These are phyloP conservation scores for Dicentrarchus labrax DNA, from an alignment of 2,113 vertebrate genomes.

Conservation along the genomic window DNA sequence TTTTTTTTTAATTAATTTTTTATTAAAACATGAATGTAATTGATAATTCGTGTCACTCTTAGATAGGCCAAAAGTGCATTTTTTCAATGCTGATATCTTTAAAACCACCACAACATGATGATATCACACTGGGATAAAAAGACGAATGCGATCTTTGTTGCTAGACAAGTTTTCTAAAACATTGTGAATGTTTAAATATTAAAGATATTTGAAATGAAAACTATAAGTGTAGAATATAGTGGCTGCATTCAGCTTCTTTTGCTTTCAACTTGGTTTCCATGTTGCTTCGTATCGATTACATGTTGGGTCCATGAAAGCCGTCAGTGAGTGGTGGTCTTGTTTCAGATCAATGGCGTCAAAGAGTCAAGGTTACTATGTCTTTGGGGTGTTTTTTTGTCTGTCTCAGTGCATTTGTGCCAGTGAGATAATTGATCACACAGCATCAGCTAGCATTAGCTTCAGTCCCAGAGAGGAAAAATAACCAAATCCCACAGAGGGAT, in stretches of 20 bases:
- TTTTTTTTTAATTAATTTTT: neutral
- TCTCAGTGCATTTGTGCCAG: slow-evolving; percentile 16
- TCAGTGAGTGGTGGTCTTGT: slow-evolving; percentile 1
- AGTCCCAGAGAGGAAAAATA: neutral
- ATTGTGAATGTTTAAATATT: neutral
- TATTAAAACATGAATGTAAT: too few relatives aligned
- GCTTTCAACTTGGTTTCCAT: slow-evolving; percentile 3
- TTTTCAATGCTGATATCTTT: neutral
- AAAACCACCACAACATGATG: too few relatives aligned
- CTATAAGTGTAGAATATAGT: neutral
- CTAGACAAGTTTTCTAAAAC: neutral
- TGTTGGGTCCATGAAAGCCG: slow-evolving; percentile 28
- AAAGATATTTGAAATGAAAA: neutral
- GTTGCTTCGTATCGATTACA: slow-evolving; percentile 45
- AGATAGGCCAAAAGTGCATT: neutral
- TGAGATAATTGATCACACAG: slow-evolving; percentile 20
- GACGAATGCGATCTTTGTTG: neutral
- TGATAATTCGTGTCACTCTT: too few relatives aligned
- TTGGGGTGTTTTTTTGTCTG: neutral
- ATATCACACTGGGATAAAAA: neutral
- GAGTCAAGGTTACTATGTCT: slow-evolving; percentile 47
- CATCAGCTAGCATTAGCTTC: slow-evolving; percentile 24
- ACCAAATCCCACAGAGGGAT: slow-evolving; percentile 14
- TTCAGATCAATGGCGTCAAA: slow-evolving; percentile 45
- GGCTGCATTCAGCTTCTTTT: neutral